Conservation (phyloP, 2,113 vertebrate species). For the Baryphthengus martii region DNA sequence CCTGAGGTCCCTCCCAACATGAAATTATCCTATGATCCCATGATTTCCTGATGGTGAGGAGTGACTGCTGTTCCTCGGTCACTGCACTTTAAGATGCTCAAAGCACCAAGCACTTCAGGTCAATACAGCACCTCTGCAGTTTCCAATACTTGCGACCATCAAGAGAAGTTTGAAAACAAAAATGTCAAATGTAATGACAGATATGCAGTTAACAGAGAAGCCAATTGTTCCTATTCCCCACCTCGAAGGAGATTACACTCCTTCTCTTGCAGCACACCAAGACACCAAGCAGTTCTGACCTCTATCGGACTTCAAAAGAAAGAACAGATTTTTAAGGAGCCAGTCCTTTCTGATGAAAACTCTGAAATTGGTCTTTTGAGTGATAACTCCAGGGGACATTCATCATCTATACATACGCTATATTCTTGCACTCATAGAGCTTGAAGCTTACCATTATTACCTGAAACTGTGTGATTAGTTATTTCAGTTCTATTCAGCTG, state of each 20-base stretch:
- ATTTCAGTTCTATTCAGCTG: not conserved
- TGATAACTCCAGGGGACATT: not conserved
- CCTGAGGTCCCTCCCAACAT: not conserved
- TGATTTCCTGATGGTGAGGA: not conserved
- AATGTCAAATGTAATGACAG: not conserved
- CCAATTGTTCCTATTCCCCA: not conserved
- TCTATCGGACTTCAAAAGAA: not conserved
- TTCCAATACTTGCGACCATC: not conserved
- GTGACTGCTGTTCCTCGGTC: not conserved
- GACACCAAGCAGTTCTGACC: not conserved
- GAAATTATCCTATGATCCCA: not conserved
- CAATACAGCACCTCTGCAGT: not conserved
- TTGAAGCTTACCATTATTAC: not conserved
- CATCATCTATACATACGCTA: not conserved
- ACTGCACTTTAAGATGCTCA: not conserved
- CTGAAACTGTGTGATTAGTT: not conserved
- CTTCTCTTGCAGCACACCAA: not conserved
- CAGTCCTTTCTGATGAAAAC: not conserved
- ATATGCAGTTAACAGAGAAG: not conserved
- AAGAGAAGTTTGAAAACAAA: not conserved
- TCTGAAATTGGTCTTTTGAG: not conserved
- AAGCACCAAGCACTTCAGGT: not conserved
- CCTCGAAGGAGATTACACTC: not conserved
- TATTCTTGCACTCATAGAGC: not conserved
- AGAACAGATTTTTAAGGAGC: not conserved